phyloP scores from a whole-genome alignment of 2,797 vertebrate species.

The Platalea minor region DNA sequence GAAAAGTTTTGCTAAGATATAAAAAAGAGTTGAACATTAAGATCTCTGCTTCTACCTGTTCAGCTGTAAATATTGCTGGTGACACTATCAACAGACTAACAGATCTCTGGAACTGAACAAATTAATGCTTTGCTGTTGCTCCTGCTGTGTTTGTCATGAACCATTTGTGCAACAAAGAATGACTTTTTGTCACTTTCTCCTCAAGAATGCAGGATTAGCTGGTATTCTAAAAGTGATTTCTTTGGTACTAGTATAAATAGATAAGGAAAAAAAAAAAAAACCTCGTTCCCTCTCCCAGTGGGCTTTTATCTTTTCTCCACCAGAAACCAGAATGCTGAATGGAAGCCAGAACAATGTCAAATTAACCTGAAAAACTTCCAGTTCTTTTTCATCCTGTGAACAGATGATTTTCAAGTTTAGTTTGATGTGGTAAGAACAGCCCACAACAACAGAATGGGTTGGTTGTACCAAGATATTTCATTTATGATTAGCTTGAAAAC shows the following conservation, averaged over 20 bases:
- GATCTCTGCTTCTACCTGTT: neutral
- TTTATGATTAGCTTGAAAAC: neutral
- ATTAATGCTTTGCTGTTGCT: neutral
- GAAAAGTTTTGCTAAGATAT: neutral
- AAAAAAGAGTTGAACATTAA: neutral
- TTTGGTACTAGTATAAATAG: neutral
- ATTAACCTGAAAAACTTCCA: neutral
- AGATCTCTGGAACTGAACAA: neutral
- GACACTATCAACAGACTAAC: neutral
- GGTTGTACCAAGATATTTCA: neutral
- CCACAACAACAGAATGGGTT: neutral
- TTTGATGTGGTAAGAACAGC: neutral
- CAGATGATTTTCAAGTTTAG: neutral
- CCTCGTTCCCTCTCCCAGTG: neutral
- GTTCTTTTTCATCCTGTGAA: neutral
- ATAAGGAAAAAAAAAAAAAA: neutral
- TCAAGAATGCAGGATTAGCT: neutral
- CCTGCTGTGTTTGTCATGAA: neutral
- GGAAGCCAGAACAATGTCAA: neutral
- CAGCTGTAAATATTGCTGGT: conserved; percentile 18
- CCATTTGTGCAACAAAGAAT: neutral
- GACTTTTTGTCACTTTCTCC: neutral
- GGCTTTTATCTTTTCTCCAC: neutral
- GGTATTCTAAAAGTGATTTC: neutral
- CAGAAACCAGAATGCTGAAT: neutral